Evolutionary conservation across 2,888 invertebrate genomes (phyloP), one percentile per base, ranked within the genome.

Genomic region (Bellardia pandia): DNA sequence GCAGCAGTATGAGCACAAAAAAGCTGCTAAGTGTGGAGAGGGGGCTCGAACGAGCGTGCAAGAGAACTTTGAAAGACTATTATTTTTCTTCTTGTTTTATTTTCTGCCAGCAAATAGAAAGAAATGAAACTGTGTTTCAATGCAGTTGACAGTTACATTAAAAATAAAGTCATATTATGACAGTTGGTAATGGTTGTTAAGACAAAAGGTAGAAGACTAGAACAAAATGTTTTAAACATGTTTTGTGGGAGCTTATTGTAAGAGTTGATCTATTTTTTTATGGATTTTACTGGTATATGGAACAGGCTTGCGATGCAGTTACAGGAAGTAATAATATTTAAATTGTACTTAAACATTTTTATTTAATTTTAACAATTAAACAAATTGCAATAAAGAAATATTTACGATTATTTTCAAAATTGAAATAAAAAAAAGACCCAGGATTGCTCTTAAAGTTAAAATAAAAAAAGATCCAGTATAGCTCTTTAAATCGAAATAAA

Each of bases 81-180:
- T 62, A 3, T 2, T 23, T 8, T 72, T 16, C 30, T 66, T 77
- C 42, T 68, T 77, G 8, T n/a, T 45, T 51, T 45, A 53, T 69
- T 13, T 53, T 8, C 40, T 23, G 51, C 3, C 23, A 23, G 14
- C n/a, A 14, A 48, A 83, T 64, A 69, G 42, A 81, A 81, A 74
- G 37, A 82, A 82, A 77, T 78, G 69, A 69, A 82, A 86, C 82
- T 76, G 74, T 64, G 53, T 74, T 85, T 76, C 64, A 81, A 69
- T 84, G 86, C 72, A 84, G 71, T 51, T 84, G 86, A 80, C 86
- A 86, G 83, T 86, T 86, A 86, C 86, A 86, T 86, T 84, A 86
- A 86, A 83, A 79, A 86, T 86, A 86, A 86, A 86, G 83, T 86
- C 83, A 79, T 86, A 84, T 84, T 86, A 77, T 86, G 86, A 80